Evolutionary conservation across 2,888 invertebrate genomes (phyloP).

Genomic region (Trisateles emortualis): DNA sequence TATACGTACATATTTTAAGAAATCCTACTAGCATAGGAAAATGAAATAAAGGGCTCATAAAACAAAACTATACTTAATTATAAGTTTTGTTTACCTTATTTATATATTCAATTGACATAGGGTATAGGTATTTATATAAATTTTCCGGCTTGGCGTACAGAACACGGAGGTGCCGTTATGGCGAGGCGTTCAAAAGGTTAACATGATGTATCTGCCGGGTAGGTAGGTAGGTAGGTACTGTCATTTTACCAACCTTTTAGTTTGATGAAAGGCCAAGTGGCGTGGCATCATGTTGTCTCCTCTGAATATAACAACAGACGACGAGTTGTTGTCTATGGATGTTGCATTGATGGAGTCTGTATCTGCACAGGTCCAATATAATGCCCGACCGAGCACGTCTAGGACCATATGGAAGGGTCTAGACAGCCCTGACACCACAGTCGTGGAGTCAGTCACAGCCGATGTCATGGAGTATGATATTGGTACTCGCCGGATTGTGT

Average conservation of each 20-base stretch:
- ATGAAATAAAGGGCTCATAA: no score
- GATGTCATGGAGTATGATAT: constrained; percentile 73
- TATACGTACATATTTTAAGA: no score
- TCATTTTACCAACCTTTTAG: constrained; percentile 91
- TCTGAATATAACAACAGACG: constrained; percentile 90
- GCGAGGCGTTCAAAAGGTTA: no score
- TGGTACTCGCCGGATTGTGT: constrained; percentile 89
- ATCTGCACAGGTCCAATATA: constrained; percentile 96
- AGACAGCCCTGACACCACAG: constrained; percentile 86
- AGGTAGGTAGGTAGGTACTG: no score
- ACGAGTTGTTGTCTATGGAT: constrained; percentile 89
- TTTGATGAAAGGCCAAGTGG: constrained; percentile 93
- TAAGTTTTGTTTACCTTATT: no score
- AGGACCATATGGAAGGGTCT: constrained; percentile 95
- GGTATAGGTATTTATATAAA: no score
- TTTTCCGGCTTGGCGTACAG: no score
- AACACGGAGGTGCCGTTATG: no score
- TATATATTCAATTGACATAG: no score
- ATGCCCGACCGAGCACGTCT: constrained; percentile 93
- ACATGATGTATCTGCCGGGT: no score
- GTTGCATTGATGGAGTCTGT: constrained; percentile 96
- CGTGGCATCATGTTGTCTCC: constrained; percentile 93
- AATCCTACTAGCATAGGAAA: no score
- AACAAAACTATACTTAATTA: no score
- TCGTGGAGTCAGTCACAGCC: constrained; percentile 68